Base-by-base conservation (phyloP, 2,797 vertebrate genomes). In the Malurus leucopterus region DNA sequence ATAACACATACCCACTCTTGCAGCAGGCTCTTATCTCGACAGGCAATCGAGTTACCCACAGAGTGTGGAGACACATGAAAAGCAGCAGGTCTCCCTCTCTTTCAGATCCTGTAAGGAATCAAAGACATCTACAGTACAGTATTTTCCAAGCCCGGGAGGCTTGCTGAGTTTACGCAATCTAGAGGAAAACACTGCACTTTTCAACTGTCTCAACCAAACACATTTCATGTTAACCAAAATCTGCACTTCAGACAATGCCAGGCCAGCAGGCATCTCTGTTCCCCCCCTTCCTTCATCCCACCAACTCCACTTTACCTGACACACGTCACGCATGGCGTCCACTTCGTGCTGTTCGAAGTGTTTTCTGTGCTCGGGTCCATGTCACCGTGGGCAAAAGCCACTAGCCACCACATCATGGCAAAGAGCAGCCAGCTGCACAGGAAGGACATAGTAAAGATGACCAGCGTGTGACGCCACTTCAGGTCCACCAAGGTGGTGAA, bases 401-500 rank as follows among this genome's bases (percentile, higher is more conserved):
- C 98, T 69, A 99, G 97, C 99, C 99, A 99, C 99, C 99, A 99
- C 96, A 98, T 97, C 98, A 99, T 99, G 91, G 98, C 99, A 49
- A 99, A 99, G 78, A 99, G 98, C 76, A 99, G 96, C 99, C 99
- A 99, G 92, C 99, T 99, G 98, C 99, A 99, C 92, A 99, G 98
- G 89, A 99, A 99, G 57, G 98, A 99, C 94, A 99, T 99, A 84
- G 99, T 99, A 87, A 99, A 99, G 97, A 99, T 99, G 95, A 99
- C 98, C 87, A 99, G 94, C 0, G 99, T 99, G 96, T 99, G 99
- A 84, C 99, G 98, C 99, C 99, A 99, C 70, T 99, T 99, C 18
- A 99, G 98, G 96, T 99, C 99, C 86, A 99, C 99, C 93, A 99
- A 95, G 59, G 99, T 99, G 94, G 99, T 99, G 97, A 99, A 99